Percentiles rank a stretch among this genome's conserved stretches.
Conservation (phyloP, 2,888 invertebrate species). For the Aphodius sticticus region DNA sequence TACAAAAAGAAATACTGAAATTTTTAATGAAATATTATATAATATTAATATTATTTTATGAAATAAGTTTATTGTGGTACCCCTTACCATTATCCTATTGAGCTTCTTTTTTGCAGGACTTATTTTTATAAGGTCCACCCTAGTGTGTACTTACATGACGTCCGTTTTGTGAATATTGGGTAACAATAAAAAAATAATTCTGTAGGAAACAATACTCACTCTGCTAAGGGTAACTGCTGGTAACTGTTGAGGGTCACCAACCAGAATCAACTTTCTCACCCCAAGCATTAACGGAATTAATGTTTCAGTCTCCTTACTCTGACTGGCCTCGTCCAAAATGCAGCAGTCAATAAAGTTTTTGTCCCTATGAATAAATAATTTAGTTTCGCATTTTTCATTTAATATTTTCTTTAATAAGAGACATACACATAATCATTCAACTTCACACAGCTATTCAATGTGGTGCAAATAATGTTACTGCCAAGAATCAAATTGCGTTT, state of each 20-base stretch:
- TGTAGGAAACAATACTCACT: neutral
- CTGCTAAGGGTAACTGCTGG: conserved; percentile 72
- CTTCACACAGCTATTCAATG: conserved; percentile 67
- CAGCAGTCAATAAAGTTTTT: conserved; percentile 66
- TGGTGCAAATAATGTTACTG: conserved; percentile 77
- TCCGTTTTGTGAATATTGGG: neutral
- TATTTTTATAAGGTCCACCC: no score
- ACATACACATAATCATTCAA: conserved; percentile 18
- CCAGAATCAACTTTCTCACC: conserved; percentile 77
- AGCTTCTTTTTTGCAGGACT: no score
- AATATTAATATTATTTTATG: no score
- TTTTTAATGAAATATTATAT: no score
- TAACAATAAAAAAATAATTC: conserved; percentile 13
- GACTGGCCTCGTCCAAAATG: conserved; percentile 88
- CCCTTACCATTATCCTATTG: no score
- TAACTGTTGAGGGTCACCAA: conserved; percentile 88
- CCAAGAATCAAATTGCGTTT: conserved; percentile 59
- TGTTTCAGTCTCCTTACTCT: conserved; percentile 84
- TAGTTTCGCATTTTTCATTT: neutral
- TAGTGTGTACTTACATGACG: neutral
- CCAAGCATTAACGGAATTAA: conserved; percentile 81
- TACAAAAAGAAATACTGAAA: no score
- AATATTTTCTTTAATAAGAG: neutral
- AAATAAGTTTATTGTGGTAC: no score
- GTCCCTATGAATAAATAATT: conserved; percentile 29